phyloP scores from a whole-genome alignment of 1,140 invertebrate genomes.

The Eulimnadia texana region DNA sequence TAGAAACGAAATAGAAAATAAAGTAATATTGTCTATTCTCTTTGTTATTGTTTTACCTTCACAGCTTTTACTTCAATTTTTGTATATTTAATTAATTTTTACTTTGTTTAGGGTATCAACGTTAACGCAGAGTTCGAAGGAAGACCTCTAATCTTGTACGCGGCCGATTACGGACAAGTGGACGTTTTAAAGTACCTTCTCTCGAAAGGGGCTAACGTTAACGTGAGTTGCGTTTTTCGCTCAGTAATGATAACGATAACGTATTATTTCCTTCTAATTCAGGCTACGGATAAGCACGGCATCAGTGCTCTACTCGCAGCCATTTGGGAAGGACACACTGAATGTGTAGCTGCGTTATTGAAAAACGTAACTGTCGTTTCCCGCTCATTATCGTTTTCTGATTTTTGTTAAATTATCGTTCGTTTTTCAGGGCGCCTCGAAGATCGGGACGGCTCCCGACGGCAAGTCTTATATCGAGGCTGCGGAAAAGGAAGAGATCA shows the following conservation, averaged over 20 bases:
- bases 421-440: slow-evolving; percentile 57
- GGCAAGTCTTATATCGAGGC: slow-evolving; percentile 71
- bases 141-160: slow-evolving; percentile 70
- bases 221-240: slow-evolving; percentile 49
- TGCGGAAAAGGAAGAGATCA: slow-evolving; percentile 85
- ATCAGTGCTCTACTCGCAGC: slow-evolving; percentile 82
- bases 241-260: neutral
- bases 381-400: neutral
- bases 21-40: slow-evolving; percentile 38
- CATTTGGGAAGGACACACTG: slow-evolving; percentile 89
- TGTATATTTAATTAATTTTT: slow-evolving; percentile 17
- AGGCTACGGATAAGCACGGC: slow-evolving; percentile 83
- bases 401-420: slow-evolving; percentile 15
- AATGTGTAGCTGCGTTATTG: slow-evolving; percentile 72
- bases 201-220: slow-evolving; percentile 74
- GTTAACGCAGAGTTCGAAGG: slow-evolving; percentile 75
- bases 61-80: no score
- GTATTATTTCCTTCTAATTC: slow-evolving; percentile 25
- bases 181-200: slow-evolving; percentile 81
- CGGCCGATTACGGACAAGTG: slow-evolving; percentile 86
- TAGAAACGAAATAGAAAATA: slow-evolving; percentile 67
- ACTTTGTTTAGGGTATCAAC: slow-evolving; percentile 51
- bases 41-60: neutral
- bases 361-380: slow-evolving; percentile 49
- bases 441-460: slow-evolving; percentile 67